A percentile compares a stretch with the other conserved stretches of the same genome.
Evolutionary conservation across 2,888 invertebrate species (phyloP).

Genomic region (Tuberolachnus salignus): DNA sequence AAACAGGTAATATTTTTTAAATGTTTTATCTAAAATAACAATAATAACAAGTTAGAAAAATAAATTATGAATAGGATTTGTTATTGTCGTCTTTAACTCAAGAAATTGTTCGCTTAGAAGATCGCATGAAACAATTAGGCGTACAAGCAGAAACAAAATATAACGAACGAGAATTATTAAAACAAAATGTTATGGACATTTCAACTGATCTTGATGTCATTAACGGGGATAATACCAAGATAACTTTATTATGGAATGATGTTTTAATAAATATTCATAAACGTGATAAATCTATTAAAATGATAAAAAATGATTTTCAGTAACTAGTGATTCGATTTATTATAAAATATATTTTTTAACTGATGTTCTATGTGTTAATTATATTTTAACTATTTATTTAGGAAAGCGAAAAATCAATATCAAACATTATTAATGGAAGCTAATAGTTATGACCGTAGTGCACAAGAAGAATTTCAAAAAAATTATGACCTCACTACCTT

Average conservation of each 20-base stretch:
- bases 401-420: conserved; percentile 68
- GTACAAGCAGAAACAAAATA: conserved; percentile 74
- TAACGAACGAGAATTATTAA: conserved; percentile 68
- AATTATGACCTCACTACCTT: conserved; percentile 71
- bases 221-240: conserved; percentile 72
- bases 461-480: conserved; percentile 70
- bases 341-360: conserved; percentile 8
- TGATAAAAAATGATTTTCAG: conserved; percentile 69
- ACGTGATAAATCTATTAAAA: conserved; percentile 71
- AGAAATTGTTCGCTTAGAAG: conserved; percentile 74
- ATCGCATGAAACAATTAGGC: conserved; percentile 69
- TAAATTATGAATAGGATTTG: conserved; percentile 65
- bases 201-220: conserved; percentile 76
- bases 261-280: conserved; percentile 74
- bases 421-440: conserved; percentile 68
- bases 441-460: conserved; percentile 72
- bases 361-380: background rate
- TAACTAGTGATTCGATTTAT: conserved; percentile 61
- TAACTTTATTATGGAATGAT: conserved; percentile 77
- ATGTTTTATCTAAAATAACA: background rate
- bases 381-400: conserved; percentile 61
- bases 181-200: conserved; percentile 70
- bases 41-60: background rate
- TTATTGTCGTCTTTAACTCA: conserved; percentile 72
- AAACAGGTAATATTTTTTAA: conserved; percentile 48